Evolutionary conservation across 2,113 vertebrate species (phyloP).

Genomic region (Parus major): DNA sequence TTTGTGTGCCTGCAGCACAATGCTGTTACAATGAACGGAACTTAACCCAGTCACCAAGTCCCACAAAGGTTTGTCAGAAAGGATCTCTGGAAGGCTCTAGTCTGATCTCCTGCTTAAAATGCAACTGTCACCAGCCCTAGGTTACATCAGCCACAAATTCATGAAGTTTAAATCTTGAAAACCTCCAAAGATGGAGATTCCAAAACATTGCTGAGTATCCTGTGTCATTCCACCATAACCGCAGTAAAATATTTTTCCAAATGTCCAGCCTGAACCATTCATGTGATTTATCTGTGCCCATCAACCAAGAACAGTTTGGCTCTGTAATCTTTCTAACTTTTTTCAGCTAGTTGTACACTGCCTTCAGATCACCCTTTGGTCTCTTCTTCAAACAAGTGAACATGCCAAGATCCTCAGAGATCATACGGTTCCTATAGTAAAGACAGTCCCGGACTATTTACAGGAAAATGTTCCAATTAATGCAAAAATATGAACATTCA

Average conservation of each 20-base stretch:
- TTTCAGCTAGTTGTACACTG: not conserved
- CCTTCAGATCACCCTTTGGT: not conserved
- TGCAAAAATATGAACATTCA: not conserved
- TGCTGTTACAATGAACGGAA: accelerated
- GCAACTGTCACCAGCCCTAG: not conserved
- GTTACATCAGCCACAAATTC: not conserved
- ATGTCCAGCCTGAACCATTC: not conserved
- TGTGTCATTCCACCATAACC: not conserved
- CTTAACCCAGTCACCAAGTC: not conserved
- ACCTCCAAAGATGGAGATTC: not conserved
- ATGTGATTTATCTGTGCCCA: not conserved
- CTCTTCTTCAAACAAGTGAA: not conserved
- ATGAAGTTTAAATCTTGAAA: not conserved
- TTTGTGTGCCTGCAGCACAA: accelerated
- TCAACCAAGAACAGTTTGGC: not conserved
- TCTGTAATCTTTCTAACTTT: not conserved
- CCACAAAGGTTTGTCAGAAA: not conserved
- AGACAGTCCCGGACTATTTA: not conserved
- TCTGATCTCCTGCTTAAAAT: not conserved
- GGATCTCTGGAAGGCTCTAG: not conserved
- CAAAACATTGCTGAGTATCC: not conserved
- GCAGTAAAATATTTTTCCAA: not conserved
- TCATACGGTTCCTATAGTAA: not conserved
- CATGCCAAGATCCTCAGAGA: not conserved
- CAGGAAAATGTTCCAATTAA: not conserved